Base-by-base conservation (phyloP, 2,797 vertebrate species). In the Mormyrus proboscirostris region DNA sequence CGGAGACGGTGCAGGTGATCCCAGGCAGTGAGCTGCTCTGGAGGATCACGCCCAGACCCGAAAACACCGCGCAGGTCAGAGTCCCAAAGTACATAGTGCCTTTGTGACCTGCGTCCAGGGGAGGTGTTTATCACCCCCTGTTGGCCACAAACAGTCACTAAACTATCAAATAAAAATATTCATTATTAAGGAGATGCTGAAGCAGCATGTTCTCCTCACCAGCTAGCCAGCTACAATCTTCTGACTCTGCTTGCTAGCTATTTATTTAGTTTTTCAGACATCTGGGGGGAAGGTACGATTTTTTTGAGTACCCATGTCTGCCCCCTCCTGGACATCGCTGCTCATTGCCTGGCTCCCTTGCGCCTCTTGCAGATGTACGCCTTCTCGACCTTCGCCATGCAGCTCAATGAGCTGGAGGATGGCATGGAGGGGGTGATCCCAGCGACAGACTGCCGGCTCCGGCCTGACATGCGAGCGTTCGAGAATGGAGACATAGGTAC, bases 1-100 rank as follows among this genome's bases (percentile, higher is more conserved):
- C 95, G 90, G 98, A 99, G 90, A 98, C 98, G 0, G 97, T 99
- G 89, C 96, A 96, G 92, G 97, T 98, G 93, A 95, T 99, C 92
- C 97, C 98, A 62, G 98, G 98, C 95, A 99, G 99, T 94, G 97
- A 96, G 94, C 96, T 99, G 88, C 95, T 99, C 89, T 99, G 99
- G 99, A 98, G 97, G 93, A 96, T 99, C 94, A 95, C 94, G 6
- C 95, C 95, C 1, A 96, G 97, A 89, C 98, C 99, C 16, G 93
- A 97, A 91, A 95, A 99, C 93, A 99, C 98, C 0, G 94, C 96
- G 33, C 96, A 98, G 97, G 99, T 99, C 41, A 51, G 85, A 41
- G 25, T 29, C 9, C 25, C 69, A 1, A 82, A 9, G 9, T 83
- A 12, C 12, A 9, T 49, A 59, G 50, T 89, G 59, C 83, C 65